Evolutionary conservation across 1,140 invertebrate genomes (phyloP).

Genomic region (Artemia franciscana): DNA sequence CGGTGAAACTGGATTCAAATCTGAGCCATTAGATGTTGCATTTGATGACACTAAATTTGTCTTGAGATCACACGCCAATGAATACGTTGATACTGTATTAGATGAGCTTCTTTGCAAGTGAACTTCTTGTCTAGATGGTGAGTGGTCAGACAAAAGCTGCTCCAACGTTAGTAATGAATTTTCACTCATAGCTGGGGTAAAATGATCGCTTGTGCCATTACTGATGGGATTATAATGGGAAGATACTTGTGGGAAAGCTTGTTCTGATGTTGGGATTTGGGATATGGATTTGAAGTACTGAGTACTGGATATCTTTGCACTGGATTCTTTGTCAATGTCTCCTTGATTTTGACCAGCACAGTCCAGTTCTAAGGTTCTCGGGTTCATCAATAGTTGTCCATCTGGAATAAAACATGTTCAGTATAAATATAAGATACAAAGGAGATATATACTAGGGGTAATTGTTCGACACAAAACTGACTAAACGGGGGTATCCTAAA

Average conservation of each 20-base stretch:
- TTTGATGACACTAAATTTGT: neutral
- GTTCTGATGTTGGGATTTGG: neutral
- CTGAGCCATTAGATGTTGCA: neutral
- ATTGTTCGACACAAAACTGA: too few relatives aligned
- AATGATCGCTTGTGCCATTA: neutral
- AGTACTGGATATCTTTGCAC: neutral
- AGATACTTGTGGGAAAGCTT: neutral
- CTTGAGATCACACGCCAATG: neutral
- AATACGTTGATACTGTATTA: neutral
- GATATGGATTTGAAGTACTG: neutral
- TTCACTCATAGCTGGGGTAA: neutral
- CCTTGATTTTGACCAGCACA: neutral
- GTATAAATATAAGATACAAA: too few relatives aligned
- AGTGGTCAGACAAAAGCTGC: neutral
- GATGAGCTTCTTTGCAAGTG: neutral
- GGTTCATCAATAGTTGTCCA: neutral
- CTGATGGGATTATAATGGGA: neutral
- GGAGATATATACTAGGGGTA: too few relatives aligned
- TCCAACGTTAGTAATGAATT: neutral
- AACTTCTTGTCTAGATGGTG: neutral
- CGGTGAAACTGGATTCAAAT: neutral
- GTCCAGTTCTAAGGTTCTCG: neutral
- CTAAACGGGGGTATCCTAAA: too few relatives aligned
- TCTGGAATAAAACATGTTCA: neutral
- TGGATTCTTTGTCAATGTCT: too few relatives aligned